Evolutionary conservation across 2,888 invertebrate species (phyloP), one percentile per base, ranked within the genome.

Genomic region (Scelioninae gen. 1): DNA sequence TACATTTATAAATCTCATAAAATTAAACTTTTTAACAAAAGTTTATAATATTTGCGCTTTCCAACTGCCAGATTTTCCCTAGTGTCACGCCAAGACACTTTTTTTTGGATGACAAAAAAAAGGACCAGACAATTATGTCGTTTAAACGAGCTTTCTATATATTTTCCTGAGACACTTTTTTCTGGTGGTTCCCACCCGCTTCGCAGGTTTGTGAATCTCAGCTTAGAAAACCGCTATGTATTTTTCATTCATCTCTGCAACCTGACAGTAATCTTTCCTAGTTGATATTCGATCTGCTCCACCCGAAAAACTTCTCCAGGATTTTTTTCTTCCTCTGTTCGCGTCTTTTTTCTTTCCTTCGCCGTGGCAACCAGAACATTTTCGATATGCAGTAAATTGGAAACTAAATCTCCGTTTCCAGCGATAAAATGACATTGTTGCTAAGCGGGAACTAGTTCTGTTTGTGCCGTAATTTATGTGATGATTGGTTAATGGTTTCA

Each of bases 111-210:
- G 53, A 56, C n/a, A n/a, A 53, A 63, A 45, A 74, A 60, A 55
- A 45, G 16, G 13, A 45, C 5, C 38, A 66, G 40, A 72, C 66
- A 80, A 76, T 81, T 65, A 76, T 71, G 53, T 71, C 72, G 66
- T 66, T 71, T 65, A 82, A 72, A 58, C 60, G 66, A 72, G 65
- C 81, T 56, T 58, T 47, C 29, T 66, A 15, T 56, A 51, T 72
- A 76, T 76, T 72, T 82, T 53, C 65, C 53, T 38, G 76, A 66
- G 66, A 66, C 77, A 68, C 72, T 66, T 72, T 72, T 77, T 69
- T 77, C 72, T 51, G 45, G 0, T 34, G 45, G 72, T 76, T 71
- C 80, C 75, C 75, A 81, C 75, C 63, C 68, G 51, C 69, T 15
- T 55, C 40, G 69, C 51, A 56, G 58, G 49, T 65, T 55, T 23